These are phyloP conservation scores for Hydrolagus affinis DNA, from an alignment of 2,113 vertebrate species.

Conservation along the genomic window DNA sequence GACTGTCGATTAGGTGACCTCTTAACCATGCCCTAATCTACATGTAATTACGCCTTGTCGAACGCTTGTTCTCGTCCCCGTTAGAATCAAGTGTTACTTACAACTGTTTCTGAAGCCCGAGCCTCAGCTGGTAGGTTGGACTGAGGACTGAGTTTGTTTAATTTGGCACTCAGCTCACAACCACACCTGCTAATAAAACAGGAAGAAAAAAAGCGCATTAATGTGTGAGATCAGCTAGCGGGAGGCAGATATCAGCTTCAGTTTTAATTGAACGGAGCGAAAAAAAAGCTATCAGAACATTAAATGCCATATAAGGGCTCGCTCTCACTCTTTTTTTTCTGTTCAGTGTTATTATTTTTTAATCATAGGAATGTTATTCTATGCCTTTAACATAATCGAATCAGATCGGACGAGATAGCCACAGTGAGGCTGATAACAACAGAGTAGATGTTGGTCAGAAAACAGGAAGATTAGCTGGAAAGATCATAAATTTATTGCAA, in stretches of 20 bases:
- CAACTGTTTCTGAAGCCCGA: not conserved
- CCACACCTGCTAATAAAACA: constrained; percentile 28
- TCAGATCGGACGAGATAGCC: not conserved
- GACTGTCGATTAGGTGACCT: not conserved
- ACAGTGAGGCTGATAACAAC: not conserved
- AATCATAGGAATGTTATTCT: not conserved
- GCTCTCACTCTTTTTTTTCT: too few species aligned
- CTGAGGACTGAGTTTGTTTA: constrained; percentile 1
- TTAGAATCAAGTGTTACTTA: constrained; percentile 10
- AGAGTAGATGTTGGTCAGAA: not conserved
- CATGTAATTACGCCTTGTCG: not conserved
- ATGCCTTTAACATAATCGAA: not conserved
- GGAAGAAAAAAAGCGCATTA: too few species aligned
- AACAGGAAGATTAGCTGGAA: not conserved
- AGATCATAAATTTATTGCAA: not conserved
- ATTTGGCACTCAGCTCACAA: constrained; percentile 20
- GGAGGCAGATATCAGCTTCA: not conserved
- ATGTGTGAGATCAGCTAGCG: not conserved
- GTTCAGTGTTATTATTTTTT: not conserved
- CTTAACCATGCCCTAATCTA: constrained; percentile 4
- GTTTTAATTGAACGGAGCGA: not conserved
- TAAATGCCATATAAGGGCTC: not conserved
- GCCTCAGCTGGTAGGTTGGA: not conserved
- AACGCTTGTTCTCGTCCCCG: not conserved
- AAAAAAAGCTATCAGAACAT: not conserved